Evolutionary conservation across 2,113 vertebrate genomes (phyloP).

Genomic region (Erythrolamprus reginae): DNA sequence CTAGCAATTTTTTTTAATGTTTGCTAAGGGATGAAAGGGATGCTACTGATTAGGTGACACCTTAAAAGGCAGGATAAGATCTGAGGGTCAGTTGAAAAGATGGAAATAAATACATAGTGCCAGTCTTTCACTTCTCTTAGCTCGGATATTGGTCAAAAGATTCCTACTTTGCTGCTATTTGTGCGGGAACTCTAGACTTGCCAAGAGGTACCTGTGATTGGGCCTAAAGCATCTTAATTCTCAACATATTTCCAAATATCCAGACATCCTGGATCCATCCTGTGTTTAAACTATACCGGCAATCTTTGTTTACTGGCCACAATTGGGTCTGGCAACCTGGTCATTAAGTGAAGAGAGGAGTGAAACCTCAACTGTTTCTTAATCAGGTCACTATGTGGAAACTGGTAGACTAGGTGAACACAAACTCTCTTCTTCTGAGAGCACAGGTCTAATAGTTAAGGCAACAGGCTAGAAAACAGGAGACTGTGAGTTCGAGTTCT

Average conservation of each 20-base stretch:
- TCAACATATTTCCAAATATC: neutral
- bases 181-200: neutral
- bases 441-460: too few species aligned
- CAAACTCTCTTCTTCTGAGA: neutral
- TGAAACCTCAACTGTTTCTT: neutral
- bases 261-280: neutral
- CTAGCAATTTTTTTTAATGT: neutral
- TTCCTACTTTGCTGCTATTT: neutral
- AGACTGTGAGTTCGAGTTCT: too few species aligned
- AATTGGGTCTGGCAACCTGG: neutral
- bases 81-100: neutral
- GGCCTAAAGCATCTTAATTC: neutral
- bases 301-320: neutral
- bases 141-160: neutral
- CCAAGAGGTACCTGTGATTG: neutral
- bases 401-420: neutral
- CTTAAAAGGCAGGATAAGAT: neutral
- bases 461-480: too few species aligned
- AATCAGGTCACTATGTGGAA: too few species aligned
- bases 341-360: neutral
- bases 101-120: neutral
- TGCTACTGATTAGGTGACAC: neutral
- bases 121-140: neutral
- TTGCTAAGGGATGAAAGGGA: neutral
- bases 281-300: neutral